phyloP scores from a whole-genome alignment of 2,797 vertebrate species.

The Eremophila alpestris region DNA sequence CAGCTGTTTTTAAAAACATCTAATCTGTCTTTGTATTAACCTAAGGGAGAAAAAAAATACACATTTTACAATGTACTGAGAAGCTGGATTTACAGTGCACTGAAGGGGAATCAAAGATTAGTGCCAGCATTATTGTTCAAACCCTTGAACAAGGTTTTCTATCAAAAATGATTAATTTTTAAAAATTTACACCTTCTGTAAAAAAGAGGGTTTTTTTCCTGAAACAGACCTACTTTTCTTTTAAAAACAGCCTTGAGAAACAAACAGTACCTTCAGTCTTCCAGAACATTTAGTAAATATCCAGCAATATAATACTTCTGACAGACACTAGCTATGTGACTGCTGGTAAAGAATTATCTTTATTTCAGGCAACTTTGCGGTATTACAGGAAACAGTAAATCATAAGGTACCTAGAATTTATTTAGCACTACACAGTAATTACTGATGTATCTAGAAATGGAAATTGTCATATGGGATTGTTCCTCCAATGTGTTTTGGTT shows the following conservation, averaged over 20 bases:
- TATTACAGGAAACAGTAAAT: neutral
- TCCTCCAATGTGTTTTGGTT: neutral
- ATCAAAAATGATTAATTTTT: neutral
- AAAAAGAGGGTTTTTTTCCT: neutral
- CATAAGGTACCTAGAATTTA: neutral
- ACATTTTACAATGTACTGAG: neutral
- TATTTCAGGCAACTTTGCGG: neutral
- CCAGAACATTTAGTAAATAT: neutral
- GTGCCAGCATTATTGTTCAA: neutral
- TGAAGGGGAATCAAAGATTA: neutral
- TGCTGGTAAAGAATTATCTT: neutral
- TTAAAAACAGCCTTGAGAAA: neutral
- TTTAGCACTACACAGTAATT: neutral
- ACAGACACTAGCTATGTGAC: neutral
- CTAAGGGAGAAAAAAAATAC: neutral
- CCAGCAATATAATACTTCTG: neutral
- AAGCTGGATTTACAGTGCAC: constrained; percentile 3
- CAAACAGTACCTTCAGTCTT: neutral
- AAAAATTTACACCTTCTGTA: neutral
- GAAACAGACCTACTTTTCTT: neutral
- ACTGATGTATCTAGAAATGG: neutral
- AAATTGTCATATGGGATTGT: neutral
- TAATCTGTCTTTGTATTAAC: neutral
- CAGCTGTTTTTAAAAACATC: neutral
- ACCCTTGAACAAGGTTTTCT: neutral